Evolutionary conservation across 2,113 vertebrate species (phyloP).

Genomic region (Galbula dea): DNA sequence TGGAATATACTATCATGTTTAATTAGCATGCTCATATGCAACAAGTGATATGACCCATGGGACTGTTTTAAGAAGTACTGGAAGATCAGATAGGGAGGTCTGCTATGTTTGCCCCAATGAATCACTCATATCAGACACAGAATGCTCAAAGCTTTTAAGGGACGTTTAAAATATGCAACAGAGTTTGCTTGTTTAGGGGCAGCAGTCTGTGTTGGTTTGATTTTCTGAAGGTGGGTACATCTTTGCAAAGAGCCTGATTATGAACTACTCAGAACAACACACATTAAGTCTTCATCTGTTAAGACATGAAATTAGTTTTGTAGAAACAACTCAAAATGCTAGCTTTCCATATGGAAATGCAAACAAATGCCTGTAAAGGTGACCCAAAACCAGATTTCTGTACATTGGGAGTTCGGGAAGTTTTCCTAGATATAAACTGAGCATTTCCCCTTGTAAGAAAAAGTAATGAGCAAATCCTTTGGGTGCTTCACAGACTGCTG

Average conservation of each 20-base stretch:
- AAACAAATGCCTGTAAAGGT: background rate
- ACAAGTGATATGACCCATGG: background rate
- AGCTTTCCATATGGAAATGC: background rate
- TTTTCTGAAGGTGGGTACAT: background rate
- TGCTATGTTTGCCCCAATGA: background rate
- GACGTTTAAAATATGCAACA: background rate
- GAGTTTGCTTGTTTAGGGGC: background rate
- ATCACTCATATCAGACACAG: background rate
- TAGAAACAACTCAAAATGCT: background rate
- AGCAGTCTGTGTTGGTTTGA: background rate
- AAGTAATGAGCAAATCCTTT: background rate
- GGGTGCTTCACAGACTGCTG: background rate
- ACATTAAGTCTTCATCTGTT: background rate
- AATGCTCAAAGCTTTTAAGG: background rate
- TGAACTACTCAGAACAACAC: background rate
- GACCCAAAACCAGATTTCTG: background rate
- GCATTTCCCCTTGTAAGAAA: background rate
- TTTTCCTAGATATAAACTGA: background rate
- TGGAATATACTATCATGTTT: background rate
- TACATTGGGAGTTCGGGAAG: background rate
- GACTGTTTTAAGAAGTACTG: background rate
- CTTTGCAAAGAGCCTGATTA: background rate
- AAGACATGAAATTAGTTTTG: background rate
- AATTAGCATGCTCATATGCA: background rate
- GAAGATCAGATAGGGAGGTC: background rate